Evolutionary conservation across 1,140 invertebrate species (phyloP).

Genomic region (Maniola jurtina): DNA sequence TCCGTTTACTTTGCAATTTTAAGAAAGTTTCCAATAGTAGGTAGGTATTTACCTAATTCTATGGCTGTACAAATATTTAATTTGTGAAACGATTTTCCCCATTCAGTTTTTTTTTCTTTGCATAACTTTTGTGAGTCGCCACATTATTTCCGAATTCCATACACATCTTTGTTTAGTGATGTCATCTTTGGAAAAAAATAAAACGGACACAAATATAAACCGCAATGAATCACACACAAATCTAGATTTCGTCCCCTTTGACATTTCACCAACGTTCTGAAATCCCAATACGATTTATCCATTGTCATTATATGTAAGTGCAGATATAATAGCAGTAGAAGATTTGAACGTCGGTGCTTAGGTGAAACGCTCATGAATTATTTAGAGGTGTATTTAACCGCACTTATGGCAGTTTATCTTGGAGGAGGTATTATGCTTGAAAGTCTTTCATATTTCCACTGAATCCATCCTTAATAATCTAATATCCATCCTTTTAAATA

Average conservation of each 20-base stretch:
- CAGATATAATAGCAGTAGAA: constrained; percentile 19
- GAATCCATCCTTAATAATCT: neutral
- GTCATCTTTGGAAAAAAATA: neutral
- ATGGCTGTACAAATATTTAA: no score
- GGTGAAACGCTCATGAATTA: constrained; percentile 61
- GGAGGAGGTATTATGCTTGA: constrained; percentile 19
- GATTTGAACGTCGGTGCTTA: constrained; percentile 34
- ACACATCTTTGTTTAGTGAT: neutral
- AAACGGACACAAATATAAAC: constrained; percentile 15
- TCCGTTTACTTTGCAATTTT: no score
- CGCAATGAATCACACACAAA: constrained; percentile 46
- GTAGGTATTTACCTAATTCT: no score
- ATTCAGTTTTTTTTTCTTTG: neutral
- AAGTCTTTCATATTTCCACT: constrained; percentile 17
- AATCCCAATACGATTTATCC: constrained; percentile 52
- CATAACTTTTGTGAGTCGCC: neutral
- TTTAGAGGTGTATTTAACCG: constrained; percentile 47
- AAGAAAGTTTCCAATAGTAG: no score
- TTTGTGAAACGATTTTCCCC: no score
- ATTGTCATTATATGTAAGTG: constrained; percentile 44
- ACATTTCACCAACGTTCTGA: constrained; percentile 51
- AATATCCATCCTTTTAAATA: no score
- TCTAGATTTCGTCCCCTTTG: constrained; percentile 55
- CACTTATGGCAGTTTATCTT: constrained; percentile 41
- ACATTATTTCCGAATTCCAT: constrained; percentile 15